Conservation (phyloP, 2,113 vertebrate species). For the Dasypus novemcinctus region DNA sequence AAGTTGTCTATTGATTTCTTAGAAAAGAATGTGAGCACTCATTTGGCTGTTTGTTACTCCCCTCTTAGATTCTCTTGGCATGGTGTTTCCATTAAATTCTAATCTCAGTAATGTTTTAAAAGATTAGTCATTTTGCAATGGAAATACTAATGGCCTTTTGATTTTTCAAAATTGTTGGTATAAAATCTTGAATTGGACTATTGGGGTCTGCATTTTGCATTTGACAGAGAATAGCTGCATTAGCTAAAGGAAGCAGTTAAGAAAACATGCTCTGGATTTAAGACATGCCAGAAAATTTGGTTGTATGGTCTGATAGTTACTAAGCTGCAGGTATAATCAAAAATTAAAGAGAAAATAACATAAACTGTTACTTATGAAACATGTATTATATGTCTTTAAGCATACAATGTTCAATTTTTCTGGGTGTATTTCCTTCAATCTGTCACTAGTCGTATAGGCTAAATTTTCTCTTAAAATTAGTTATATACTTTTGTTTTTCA, state of each 20-base stretch:
- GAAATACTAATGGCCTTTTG: not conserved
- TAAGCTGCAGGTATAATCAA: not conserved
- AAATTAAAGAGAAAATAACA: not conserved
- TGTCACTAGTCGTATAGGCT: not conserved
- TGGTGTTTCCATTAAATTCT: not conserved
- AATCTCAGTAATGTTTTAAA: not conserved
- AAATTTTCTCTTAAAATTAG: not conserved
- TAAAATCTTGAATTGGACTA: not conserved
- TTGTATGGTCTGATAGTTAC: not conserved
- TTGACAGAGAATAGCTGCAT: not conserved
- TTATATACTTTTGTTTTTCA: not conserved
- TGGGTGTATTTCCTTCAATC: not conserved
- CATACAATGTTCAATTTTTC: not conserved
- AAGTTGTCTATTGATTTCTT: not conserved
- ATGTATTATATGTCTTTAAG: not conserved
- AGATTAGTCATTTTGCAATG: not conserved
- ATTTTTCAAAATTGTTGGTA: not conserved
- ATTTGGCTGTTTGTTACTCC: not conserved
- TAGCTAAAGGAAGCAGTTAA: not conserved
- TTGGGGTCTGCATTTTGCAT: not conserved
- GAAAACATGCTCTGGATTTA: not conserved
- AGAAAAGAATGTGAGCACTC: not conserved
- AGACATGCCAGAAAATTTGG: not conserved
- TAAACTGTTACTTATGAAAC: not conserved
- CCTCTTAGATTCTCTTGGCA: not conserved